phyloP scores from a whole-genome alignment of 2,113 vertebrate species.

The Platichthys flesus region DNA sequence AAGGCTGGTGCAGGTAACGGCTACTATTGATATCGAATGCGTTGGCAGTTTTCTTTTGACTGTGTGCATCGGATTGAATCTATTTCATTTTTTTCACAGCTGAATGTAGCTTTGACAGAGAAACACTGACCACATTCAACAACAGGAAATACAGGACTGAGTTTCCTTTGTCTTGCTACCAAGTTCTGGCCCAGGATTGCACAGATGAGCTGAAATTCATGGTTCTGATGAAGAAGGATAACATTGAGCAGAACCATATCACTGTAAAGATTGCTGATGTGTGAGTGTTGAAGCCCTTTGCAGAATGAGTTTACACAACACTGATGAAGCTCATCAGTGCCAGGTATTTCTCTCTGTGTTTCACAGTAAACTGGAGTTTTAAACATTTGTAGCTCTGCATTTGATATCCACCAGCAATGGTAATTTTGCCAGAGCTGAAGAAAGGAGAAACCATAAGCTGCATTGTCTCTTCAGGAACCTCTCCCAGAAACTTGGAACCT shows the following conservation, averaged over 20 bases:
- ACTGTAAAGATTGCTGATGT: constrained; percentile 81
- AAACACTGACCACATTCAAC: constrained; percentile 84
- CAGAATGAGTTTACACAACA: too few relatives aligned
- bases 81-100: constrained; percentile 36
- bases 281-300: constrained; percentile 71
- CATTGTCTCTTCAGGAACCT: too few relatives aligned
- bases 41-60: neutral
- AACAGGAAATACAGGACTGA: constrained; percentile 71
- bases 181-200: constrained; percentile 85
- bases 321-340: too few relatives aligned
- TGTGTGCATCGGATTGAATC: neutral
- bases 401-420: too few relatives aligned
- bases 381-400: too few relatives aligned
- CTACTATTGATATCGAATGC: neutral
- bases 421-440: too few relatives aligned
- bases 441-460: too few relatives aligned
- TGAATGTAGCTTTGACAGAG: constrained; percentile 53
- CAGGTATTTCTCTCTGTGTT: too few relatives aligned
- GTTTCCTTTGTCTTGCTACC: constrained; percentile 83
- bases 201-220: constrained; percentile 85
- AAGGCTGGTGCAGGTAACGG: constrained; percentile 63
- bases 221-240: constrained; percentile 81
- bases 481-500: too few relatives aligned
- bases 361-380: too few relatives aligned
- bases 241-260: constrained; percentile 67